These are phyloP conservation scores for Caenorhabditis auriculariae DNA, from an alignment of 2,888 invertebrate genomes.

Conservation along the genomic window DNA sequence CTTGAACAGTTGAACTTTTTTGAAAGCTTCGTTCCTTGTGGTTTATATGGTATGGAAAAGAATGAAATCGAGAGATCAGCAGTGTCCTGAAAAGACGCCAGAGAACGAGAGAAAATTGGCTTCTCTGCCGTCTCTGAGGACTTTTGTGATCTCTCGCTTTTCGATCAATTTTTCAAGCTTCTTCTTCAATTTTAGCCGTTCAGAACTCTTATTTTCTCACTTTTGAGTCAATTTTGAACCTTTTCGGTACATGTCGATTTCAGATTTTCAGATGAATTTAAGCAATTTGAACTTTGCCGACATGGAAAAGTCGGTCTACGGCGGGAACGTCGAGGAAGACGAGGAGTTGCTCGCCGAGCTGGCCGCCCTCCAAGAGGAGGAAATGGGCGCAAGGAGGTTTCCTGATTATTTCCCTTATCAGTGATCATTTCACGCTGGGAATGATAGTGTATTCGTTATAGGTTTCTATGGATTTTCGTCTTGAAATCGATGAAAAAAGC, in stretches of 20 bases:
- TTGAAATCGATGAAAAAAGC: no score
- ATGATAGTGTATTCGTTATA: no score
- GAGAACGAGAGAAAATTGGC: background rate
- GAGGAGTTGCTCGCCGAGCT: conserved; percentile 46
- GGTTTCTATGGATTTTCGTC: no score
- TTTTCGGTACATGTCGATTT: background rate
- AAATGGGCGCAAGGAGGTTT: conserved; percentile 9
- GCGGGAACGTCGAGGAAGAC: conserved; percentile 43
- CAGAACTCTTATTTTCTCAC: background rate
- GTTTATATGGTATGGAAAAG: background rate
- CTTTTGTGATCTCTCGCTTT: conserved; percentile 1
- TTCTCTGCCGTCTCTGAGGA: no score
- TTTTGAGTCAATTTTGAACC: background rate
- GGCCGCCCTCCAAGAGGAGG: conserved; percentile 38
- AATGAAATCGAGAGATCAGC: background rate
- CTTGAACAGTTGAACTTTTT: no score
- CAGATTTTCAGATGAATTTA: background rate
- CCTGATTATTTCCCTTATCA: no score
- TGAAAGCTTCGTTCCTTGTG: no score
- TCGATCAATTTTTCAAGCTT: background rate
- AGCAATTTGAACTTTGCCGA: conserved; percentile 34
- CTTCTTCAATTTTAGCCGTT: background rate
- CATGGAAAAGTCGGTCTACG: conserved; percentile 38
- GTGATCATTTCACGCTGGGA: no score
- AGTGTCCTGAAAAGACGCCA: background rate